Evolutionary conservation across 1,140 invertebrate species (phyloP), one percentile per base, ranked within the genome.

Genomic region (Sinonovacula constricta): DNA sequence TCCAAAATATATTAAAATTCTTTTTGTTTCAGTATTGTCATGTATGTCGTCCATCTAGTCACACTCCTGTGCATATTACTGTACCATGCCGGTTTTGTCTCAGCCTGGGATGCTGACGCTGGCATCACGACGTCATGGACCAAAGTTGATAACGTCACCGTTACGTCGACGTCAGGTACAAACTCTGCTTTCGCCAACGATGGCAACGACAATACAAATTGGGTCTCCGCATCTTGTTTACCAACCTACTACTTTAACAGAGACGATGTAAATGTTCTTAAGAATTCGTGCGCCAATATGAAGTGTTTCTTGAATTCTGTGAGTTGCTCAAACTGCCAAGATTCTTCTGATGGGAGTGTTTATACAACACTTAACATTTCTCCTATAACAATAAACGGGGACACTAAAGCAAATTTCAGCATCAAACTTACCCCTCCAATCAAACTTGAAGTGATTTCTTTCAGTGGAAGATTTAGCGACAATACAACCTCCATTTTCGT

Each of bases 21-120:
- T n/a, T n/a, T n/a, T n/a, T n/a, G n/a, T n/a, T n/a, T n/a, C n/a
- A n/a, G n/a, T n/a, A n/a, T n/a, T n/a, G n/a, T n/a, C n/a, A n/a
- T n/a, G n/a, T n/a, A n/a, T n/a, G n/a, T n/a, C n/a, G n/a, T n/a
- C n/a, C n/a, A n/a, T n/a, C n/a, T n/a, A n/a, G n/a, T n/a, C n/a
- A n/a, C n/a, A n/a, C n/a, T n/a, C n/a, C n/a, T n/a, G n/a, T n/a
- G n/a, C n/a, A n/a, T n/a, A n/a, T n/a, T n/a, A n/a, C 2, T 15
- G 63, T 33, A n/a, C n/a, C n/a, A n/a, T n/a, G n/a, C n/a, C n/a
- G n/a, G n/a, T n/a, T n/a, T n/a, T n/a, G 65, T 67, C 24, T 36
- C 31, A 22, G 28, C 77, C 14, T 86, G 85, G 85, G 70, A 86
- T 39, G 82, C 85, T 24, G 85, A 86, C 49, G 85, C 85, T 33